A percentile compares a stretch with the other conserved stretches of the same genome.
Conservation (phyloP, 2,113 vertebrate species). For the Malurus cyaneus region DNA sequence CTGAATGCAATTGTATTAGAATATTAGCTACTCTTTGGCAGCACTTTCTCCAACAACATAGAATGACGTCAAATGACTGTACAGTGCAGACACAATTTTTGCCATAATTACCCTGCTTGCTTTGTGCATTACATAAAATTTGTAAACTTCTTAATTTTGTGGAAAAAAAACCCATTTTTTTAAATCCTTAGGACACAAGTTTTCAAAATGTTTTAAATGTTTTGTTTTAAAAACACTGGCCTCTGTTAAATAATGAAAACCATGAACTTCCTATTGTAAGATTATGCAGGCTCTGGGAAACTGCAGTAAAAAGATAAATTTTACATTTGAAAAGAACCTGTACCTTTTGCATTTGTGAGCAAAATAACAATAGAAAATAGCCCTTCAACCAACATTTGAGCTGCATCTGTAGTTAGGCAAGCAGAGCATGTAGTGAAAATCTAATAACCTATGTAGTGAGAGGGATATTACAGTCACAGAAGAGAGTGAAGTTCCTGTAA, state of each 20-base stretch:
- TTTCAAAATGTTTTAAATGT: background rate
- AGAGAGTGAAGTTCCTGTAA: conserved; percentile 2
- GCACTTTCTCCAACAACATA: background rate
- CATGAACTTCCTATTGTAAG: background rate
- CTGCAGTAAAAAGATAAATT: background rate
- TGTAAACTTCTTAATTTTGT: background rate
- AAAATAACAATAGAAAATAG: background rate
- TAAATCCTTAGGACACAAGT: background rate
- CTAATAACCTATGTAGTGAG: background rate
- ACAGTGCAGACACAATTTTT: background rate
- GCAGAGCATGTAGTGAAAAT: background rate
- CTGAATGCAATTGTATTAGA: background rate
- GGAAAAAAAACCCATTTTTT: background rate
- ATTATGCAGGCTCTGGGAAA: background rate
- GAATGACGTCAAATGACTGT: background rate
- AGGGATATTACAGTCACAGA: background rate
- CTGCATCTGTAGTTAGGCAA: background rate
- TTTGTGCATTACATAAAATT: background rate
- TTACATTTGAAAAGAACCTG: background rate
- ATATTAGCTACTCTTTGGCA: background rate
- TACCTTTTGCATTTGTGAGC: background rate
- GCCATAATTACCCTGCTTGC: background rate
- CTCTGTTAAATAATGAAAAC: background rate
- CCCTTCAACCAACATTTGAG: background rate
- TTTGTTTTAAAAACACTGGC: background rate